Evolutionary conservation across 2,888 invertebrate species (phyloP), one percentile per base, ranked within the genome.

Genomic region (Priocnemis perturbator): DNA sequence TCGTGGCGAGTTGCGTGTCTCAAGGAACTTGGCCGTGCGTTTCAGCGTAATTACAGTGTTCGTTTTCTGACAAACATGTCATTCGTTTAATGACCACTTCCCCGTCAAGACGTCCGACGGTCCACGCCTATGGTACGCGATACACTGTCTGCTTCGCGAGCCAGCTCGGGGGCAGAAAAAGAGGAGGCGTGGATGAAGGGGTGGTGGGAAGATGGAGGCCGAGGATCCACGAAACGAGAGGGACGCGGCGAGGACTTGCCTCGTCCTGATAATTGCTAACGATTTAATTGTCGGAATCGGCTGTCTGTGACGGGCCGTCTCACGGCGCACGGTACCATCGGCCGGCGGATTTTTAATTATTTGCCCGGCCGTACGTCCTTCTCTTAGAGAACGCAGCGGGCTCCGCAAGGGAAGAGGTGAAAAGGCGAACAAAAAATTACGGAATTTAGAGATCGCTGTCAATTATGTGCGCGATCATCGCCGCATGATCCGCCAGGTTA

Each of bases 201-300:
- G 19, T 37, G 64, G 48, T 5, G 44, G 14, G 44, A 60, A 45
- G 48, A 57, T 19, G 48, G 58, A 47, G 61, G 37, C 37, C 37
- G 37, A 64, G 21, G 66, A 56, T 37, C 37, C 37, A 37, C n/a
- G 23, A 48, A 60, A 21, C 58, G 61, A 64, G 59, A 63, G 60
- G 62, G 53, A 68, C 58, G n/a, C n/a, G 44, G 59, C 55, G 57
- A 69, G 62, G 56, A 63, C 64, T 65, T 69, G 66, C 71, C 73
- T 66, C 70, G 67, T 74, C 67, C 69, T 71, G 68, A 75, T 74
- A 74, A 76, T 77, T 73, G 69, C 75, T 70, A 74, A 77, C 78
- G 81, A 81, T 81, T 76, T 78, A 79, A 81, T 79, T 76, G 76
- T 79, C 71, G 66, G 70, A 73, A 71, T 66, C 74, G 69, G 60